Conservation (phyloP, 2,797 vertebrate genomes). For the Ctenopoma kingsleyae region DNA sequence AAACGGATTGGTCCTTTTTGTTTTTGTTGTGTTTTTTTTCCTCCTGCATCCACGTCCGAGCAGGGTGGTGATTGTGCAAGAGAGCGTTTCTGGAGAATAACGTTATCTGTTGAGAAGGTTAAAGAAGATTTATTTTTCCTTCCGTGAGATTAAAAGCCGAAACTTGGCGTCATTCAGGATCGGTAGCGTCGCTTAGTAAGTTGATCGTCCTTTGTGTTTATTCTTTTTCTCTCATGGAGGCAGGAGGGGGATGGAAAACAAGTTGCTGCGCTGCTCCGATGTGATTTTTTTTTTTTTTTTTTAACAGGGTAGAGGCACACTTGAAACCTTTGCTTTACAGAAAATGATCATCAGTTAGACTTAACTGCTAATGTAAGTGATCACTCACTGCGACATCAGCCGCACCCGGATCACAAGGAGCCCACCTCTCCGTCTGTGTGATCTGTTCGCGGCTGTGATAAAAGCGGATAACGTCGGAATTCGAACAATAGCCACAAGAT, state of each 20-base stretch:
- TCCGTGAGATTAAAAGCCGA: not conserved
- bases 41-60: conserved; percentile 20
- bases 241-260: not conserved
- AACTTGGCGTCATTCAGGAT: not conserved
- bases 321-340: not conserved
- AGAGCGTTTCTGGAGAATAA: not conserved
- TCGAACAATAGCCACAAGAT: not conserved
- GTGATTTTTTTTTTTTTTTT: not conserved
- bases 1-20: not conserved
- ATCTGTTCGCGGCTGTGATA: not conserved
- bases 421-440: not conserved
- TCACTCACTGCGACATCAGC: not conserved
- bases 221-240: not conserved
- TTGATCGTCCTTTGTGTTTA: conserved; percentile 2
- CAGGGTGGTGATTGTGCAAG: conserved; percentile 18
- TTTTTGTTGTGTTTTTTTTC: not conserved
- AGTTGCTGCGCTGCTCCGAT: not conserved
- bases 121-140: not conserved
- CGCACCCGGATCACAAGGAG: conserved; percentile 14
- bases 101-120: not conserved
- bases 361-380: not conserved
- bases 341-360: not conserved
- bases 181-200: conserved; percentile 19
- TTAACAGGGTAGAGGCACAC: not conserved
- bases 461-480: not conserved